A percentile compares a stretch with the other conserved stretches of the same genome.
phyloP scores from a whole-genome alignment of 2,797 vertebrate genomes.

The Rallus crepitans region DNA sequence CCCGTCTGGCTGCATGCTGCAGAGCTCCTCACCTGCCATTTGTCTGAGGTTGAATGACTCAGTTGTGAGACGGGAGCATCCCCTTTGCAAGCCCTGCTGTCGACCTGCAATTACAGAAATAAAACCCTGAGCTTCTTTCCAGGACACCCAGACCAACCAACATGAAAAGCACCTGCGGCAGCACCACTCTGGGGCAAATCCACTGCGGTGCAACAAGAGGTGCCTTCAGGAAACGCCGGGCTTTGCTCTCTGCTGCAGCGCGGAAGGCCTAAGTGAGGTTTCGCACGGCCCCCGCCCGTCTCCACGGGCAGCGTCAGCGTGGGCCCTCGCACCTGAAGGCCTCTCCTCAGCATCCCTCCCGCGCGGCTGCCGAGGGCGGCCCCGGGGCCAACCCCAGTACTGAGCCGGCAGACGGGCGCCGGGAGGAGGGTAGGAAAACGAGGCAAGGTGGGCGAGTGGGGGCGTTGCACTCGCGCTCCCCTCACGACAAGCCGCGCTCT shows the following conservation, averaged over 20 bases:
- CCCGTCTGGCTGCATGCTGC: fast-evolving
- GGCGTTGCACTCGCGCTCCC: neutral
- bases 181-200: fast-evolving
- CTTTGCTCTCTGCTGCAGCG: neutral
- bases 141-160: fast-evolving
- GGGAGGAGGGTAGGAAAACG: neutral
- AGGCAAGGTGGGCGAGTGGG: too few species aligned
- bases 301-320: fast-evolving
- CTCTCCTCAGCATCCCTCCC: neutral
- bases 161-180: fast-evolving
- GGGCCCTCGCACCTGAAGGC: neutral
- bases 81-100: fast-evolving
- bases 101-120: neutral
- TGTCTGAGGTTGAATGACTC: neutral
- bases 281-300: fast-evolving
- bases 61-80: fast-evolving
- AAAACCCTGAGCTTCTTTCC: neutral
- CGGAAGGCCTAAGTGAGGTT: fast-evolving
- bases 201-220: too few species aligned
- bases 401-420: too few species aligned
- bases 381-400: too few species aligned
- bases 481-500: neutral
- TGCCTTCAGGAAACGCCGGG: fast-evolving
- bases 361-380: too few species aligned
- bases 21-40: fast-evolving